Conservation (phyloP, 2,888 invertebrate genomes). For the Lochmaea capreae region DNA sequence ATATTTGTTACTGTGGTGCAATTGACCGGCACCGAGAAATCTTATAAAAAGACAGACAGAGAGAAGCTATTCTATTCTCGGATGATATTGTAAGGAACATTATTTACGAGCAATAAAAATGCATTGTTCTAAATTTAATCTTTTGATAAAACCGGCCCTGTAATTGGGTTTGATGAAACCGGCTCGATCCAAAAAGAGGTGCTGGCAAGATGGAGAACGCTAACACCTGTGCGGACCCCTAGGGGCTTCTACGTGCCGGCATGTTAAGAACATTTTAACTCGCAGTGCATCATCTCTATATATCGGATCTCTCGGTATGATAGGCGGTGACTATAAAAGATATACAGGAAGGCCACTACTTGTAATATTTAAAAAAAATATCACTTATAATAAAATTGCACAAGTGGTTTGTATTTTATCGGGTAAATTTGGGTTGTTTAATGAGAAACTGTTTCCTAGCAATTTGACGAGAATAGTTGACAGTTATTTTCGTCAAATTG, state of each 20-base stretch:
- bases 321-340: constrained; percentile 43
- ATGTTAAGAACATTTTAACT: constrained; percentile 55
- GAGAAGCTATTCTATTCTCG: constrained; percentile 35
- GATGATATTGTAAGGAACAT: constrained; percentile 50
- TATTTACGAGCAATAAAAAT: constrained; percentile 61
- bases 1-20: background rate
- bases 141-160: constrained; percentile 64
- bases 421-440: no score
- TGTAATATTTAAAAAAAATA: background rate
- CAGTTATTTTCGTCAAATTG: no score
- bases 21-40: constrained; percentile 16
- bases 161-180: constrained; percentile 65
- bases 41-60: constrained; percentile 18
- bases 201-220: constrained; percentile 58
- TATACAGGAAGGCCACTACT: constrained; percentile 37
- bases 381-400: no score
- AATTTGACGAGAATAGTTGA: no score
- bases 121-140: constrained; percentile 66
- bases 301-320: constrained; percentile 25
- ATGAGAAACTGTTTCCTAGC: no score
- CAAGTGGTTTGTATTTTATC: no score
- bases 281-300: constrained; percentile 42
- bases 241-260: constrained; percentile 60
- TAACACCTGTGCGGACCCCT: constrained; percentile 63
- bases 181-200: constrained; percentile 44